phyloP scores from a whole-genome alignment of 1,140 invertebrate genomes.

The Lucilia sericata region DNA sequence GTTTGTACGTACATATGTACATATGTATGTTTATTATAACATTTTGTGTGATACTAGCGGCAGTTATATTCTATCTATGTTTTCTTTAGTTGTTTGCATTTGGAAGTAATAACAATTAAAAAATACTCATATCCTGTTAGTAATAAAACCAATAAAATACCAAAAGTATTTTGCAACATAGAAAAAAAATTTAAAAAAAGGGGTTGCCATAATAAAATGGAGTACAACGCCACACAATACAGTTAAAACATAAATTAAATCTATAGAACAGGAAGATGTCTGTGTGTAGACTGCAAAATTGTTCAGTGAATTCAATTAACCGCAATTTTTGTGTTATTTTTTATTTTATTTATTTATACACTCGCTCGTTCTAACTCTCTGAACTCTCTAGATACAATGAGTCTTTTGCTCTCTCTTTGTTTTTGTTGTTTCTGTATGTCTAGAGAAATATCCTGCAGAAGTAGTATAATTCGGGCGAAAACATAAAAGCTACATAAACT shows the following conservation, averaged over 20 bases:
- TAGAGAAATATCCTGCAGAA: not conserved
- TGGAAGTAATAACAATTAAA: constrained; percentile 11
- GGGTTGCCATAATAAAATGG: constrained; percentile 5
- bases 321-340: not conserved
- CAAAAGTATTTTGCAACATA: not conserved
- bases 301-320: constrained; percentile 26
- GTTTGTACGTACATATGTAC: too few relatives aligned
- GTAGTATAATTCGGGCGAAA: not conserved
- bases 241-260: constrained; percentile 1
- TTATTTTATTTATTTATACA: not conserved
- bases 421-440: too few relatives aligned
- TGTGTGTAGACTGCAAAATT: not conserved
- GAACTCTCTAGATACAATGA: too few relatives aligned
- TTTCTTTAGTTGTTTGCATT: not conserved
- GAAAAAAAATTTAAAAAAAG: not conserved
- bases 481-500: not conserved
- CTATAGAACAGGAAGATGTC: not conserved
- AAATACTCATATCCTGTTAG: not conserved
- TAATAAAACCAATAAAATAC: constrained; percentile 22
- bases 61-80: not conserved
- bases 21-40: too few relatives aligned
- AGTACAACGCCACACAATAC: not conserved
- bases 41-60: not conserved
- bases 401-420: too few relatives aligned
- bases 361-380: not conserved